Conservation (phyloP, 2,888 invertebrate species). For the Polymixis lichenea region DNA sequence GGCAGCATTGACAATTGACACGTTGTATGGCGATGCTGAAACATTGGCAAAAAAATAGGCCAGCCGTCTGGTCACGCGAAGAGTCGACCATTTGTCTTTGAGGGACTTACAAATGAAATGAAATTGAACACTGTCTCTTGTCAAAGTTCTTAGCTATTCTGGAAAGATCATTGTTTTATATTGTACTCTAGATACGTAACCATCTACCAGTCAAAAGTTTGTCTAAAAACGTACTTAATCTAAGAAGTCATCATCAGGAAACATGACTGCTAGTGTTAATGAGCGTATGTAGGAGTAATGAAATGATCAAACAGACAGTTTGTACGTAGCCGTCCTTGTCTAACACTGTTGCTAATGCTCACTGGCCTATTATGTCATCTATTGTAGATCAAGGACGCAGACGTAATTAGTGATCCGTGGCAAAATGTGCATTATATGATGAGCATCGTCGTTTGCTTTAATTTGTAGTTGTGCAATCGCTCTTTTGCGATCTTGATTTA, state of each 20-base stretch:
- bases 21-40: too few relatives aligned
- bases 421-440: constrained; percentile 58
- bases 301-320: constrained; percentile 56
- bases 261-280: constrained; percentile 53
- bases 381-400: constrained; percentile 73
- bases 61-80: too few relatives aligned
- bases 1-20: too few relatives aligned
- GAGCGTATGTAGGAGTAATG: constrained; percentile 48
- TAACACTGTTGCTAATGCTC: constrained; percentile 60
- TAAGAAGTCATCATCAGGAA: constrained; percentile 25
- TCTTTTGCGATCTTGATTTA: constrained; percentile 41
- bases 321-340: constrained; percentile 47
- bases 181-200: neutral
- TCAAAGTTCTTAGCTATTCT: neutral
- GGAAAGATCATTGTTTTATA: neutral
- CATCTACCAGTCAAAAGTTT: neutral
- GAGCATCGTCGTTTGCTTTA: constrained; percentile 45
- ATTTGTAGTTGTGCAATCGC: constrained; percentile 35
- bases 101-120: constrained; percentile 1
- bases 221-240: constrained; percentile 1
- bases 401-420: constrained; percentile 70
- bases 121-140: neutral
- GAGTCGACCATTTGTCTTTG: too few relatives aligned
- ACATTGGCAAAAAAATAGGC: too few relatives aligned
- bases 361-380: constrained; percentile 68